Evolutionary conservation across 2,888 invertebrate genomes (phyloP).

Genomic region (Tinea pellionella): DNA sequence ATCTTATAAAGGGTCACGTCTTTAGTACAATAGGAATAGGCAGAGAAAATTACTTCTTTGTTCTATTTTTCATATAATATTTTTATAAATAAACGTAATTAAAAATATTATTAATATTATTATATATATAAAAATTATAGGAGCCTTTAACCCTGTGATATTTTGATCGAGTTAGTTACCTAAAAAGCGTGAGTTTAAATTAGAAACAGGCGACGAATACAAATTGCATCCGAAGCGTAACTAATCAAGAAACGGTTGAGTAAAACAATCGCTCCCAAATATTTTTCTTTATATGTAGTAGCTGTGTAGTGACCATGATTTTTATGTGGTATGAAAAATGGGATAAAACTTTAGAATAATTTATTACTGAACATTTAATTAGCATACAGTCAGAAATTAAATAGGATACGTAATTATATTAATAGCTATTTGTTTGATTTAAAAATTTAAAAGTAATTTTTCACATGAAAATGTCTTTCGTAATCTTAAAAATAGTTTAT

Average conservation of each 20-base stretch:
- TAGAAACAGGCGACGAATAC: conserved; percentile 43
- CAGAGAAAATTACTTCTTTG: too few relatives aligned
- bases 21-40: too few relatives aligned
- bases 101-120: too few relatives aligned
- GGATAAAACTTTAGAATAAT: background rate
- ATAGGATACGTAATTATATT: too few relatives aligned
- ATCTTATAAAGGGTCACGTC: too few relatives aligned
- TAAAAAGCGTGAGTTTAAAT: conserved; percentile 19
- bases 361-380: background rate
- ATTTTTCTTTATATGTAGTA: conserved; percentile 38
- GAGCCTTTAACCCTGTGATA: background rate
- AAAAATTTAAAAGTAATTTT: too few relatives aligned
- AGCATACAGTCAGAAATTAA: too few relatives aligned
- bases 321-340: background rate
- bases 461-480: too few relatives aligned
- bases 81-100: background rate
- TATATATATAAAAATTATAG: background rate
- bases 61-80: too few relatives aligned
- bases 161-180: background rate
- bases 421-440: too few relatives aligned
- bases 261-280: conserved; percentile 47
- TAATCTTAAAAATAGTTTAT: too few relatives aligned
- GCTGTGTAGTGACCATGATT: conserved; percentile 24
- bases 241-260: conserved; percentile 43
- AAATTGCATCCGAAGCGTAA: conserved; percentile 53